phyloP scores from a whole-genome alignment of 2,888 invertebrate genomes.

The Athalia rosae region DNA sequence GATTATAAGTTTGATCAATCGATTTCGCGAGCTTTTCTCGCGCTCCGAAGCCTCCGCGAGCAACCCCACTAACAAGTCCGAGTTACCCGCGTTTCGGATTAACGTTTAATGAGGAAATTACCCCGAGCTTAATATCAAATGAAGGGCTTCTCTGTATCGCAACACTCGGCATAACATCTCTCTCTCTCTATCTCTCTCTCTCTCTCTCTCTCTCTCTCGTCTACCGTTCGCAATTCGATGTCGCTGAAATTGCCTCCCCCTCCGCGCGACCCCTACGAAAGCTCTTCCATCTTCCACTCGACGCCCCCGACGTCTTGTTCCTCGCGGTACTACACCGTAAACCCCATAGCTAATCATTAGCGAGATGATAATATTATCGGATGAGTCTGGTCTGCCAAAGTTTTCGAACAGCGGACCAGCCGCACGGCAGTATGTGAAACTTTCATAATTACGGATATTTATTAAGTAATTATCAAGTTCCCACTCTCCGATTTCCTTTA shows the following conservation, averaged over 20 bases:
- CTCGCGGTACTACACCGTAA: background rate
- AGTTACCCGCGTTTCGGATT: background rate
- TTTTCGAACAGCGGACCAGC: constrained; percentile 2
- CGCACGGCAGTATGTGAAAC: constrained; percentile 13
- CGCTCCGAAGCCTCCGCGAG: background rate
- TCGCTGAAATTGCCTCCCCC: too few species aligned
- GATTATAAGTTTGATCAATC: constrained; percentile 16
- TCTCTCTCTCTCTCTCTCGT: background rate
- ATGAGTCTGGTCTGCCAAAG: constrained; percentile 31
- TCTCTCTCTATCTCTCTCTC: background rate
- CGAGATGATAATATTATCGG: constrained; percentile 34
- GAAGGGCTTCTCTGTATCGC: constrained; percentile 1
- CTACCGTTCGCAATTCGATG: too few species aligned
- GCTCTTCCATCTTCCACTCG: background rate
- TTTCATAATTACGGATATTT: constrained; percentile 32
- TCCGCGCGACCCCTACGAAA: too few species aligned
- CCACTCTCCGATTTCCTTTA: background rate
- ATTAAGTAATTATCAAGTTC: constrained; percentile 34
- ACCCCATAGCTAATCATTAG: constrained; percentile 31
- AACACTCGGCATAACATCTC: background rate
- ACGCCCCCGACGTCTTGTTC: background rate
- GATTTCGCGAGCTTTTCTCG: background rate
- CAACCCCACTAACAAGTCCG: background rate
- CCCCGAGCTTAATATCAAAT: background rate
- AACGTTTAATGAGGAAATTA: constrained; percentile 6